phyloP scores from a whole-genome alignment of 2,888 invertebrate genomes.

The Drosophila cognata region DNA sequence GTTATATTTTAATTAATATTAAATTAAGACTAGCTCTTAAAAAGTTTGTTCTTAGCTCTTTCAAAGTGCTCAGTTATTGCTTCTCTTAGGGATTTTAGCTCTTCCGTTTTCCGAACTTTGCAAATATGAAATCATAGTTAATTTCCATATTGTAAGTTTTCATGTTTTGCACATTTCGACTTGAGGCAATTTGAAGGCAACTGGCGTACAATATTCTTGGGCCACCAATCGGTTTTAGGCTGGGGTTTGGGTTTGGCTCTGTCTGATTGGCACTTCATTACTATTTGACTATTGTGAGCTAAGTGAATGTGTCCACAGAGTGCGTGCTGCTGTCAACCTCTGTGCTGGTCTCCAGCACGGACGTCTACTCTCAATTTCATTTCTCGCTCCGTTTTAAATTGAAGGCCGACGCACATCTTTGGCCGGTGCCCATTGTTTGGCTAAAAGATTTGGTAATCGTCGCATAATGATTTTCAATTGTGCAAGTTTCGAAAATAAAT shows the following conservation, averaged over 20 bases:
- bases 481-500: not conserved
- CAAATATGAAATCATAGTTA: constrained; percentile 72
- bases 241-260: constrained; percentile 10
- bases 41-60: not conserved
- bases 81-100: constrained; percentile 1
- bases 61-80: constrained; percentile 11
- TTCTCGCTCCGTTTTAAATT: not conserved
- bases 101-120: constrained; percentile 9
- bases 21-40: not conserved
- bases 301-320: constrained; percentile 64
- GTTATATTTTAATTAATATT: not conserved
- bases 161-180: constrained; percentile 2
- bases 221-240: constrained; percentile 19
- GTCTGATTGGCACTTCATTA: constrained; percentile 54
- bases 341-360: not conserved
- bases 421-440: constrained; percentile 19
- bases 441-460: constrained; percentile 15
- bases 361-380: constrained; percentile 52
- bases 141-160: constrained; percentile 64
- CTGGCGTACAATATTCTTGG: constrained; percentile 49
- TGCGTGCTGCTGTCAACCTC: constrained; percentile 8
- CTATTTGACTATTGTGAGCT: constrained; percentile 53
- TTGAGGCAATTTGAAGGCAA: constrained; percentile 47
- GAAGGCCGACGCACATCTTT: constrained; percentile 25
- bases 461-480: constrained; percentile 24